A percentile compares a stretch with the other conserved stretches of the same genome.
phyloP scores from a whole-genome alignment of 2,888 invertebrate genomes.

The Ormyrus nitidulus region DNA sequence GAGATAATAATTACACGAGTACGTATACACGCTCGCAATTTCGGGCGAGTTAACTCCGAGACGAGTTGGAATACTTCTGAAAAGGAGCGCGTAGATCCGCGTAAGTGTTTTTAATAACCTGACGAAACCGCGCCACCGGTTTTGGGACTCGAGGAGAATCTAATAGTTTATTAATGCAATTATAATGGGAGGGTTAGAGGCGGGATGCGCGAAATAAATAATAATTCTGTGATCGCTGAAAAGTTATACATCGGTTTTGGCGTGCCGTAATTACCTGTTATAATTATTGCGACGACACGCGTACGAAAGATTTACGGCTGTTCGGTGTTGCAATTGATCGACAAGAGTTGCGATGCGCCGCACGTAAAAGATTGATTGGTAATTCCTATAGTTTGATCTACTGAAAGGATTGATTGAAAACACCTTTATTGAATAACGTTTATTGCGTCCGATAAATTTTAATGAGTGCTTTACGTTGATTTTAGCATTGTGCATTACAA shows the following conservation, averaged over 20 bases:
- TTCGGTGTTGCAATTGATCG: too few species aligned
- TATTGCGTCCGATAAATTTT: background rate
- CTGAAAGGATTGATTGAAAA: too few species aligned
- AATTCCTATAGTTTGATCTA: too few species aligned
- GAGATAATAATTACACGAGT: constrained; percentile 40
- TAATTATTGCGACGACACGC: constrained; percentile 5
- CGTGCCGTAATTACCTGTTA: background rate
- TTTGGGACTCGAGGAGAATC: background rate
- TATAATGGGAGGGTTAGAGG: background rate
- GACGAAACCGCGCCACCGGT: constrained; percentile 9
- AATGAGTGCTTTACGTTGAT: background rate
- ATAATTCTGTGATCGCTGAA: constrained; percentile 12
- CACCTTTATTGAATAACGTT: too few species aligned
- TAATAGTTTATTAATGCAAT: constrained; percentile 27
- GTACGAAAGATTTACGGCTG: constrained; percentile 1
- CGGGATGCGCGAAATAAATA: background rate
- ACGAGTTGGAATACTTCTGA: constrained; percentile 8
- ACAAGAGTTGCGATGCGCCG: background rate
- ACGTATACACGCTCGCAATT: constrained; percentile 25
- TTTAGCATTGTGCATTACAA: background rate
- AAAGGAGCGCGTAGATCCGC: constrained; percentile 3
- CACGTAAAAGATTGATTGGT: background rate
- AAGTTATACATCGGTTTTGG: background rate
- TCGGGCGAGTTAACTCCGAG: background rate
- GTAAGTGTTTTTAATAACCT: constrained; percentile 29